phyloP scores from a whole-genome alignment of 2,888 invertebrate species.

The Lysandra bellargus region DNA sequence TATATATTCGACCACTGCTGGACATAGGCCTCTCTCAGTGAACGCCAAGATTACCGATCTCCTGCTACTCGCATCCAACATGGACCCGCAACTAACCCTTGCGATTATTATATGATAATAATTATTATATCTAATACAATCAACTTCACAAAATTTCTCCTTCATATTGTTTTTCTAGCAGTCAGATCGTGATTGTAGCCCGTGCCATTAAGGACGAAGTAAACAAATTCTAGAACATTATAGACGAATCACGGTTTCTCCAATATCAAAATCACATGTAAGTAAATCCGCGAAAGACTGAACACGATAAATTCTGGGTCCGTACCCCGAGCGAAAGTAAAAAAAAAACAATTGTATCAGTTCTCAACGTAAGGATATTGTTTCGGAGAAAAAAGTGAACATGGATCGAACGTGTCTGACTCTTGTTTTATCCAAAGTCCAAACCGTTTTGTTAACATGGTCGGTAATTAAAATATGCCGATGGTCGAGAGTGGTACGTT shows the following conservation, averaged over 20 bases:
- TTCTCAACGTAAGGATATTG: slow-evolving; percentile 15
- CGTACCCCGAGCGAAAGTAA: background rate
- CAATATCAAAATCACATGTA: background rate
- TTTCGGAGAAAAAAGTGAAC: slow-evolving; percentile 28
- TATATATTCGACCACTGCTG: too few relatives aligned
- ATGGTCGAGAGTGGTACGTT: background rate
- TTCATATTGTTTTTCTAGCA: too few relatives aligned
- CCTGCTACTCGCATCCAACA: too few relatives aligned
- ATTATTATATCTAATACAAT: too few relatives aligned
- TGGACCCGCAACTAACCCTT: too few relatives aligned
- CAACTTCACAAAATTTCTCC: too few relatives aligned
- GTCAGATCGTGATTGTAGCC: too few relatives aligned
- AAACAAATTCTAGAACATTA: too few relatives aligned
- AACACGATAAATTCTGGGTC: slow-evolving; percentile 6
- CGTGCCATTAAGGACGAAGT: too few relatives aligned
- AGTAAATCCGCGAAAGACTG: background rate
- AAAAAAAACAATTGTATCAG: slow-evolving; percentile 13
- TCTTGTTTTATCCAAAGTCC: background rate
- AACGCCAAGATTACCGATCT: too few relatives aligned
- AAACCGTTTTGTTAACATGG: slow-evolving; percentile 20
- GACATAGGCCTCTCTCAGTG: too few relatives aligned
- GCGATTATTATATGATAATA: too few relatives aligned
- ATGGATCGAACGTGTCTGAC: background rate
- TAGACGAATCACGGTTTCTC: background rate
- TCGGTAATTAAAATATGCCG: slow-evolving; percentile 11